phyloP scores from a whole-genome alignment of 2,888 invertebrate genomes.

The Thelaira solivaga region DNA sequence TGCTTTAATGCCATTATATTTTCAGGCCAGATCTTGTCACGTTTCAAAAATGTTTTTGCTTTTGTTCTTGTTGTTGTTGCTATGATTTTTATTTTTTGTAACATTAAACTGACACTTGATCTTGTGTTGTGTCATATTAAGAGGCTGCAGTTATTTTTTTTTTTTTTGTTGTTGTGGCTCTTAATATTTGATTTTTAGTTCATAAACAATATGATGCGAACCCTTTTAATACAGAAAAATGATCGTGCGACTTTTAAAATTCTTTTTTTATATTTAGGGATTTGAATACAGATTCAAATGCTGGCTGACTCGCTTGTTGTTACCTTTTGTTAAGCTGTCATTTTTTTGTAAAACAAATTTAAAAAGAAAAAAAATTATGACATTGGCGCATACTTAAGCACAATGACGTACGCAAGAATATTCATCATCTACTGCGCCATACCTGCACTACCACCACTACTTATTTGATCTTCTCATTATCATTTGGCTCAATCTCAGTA shows the following conservation, averaged over 20 bases:
- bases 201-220: constrained; percentile 33
- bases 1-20: constrained; percentile 21
- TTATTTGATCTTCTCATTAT: constrained; percentile 34
- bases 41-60: constrained; percentile 64
- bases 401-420: constrained; percentile 61
- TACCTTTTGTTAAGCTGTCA: constrained; percentile 23
- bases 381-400: constrained; percentile 73
- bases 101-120: constrained; percentile 71
- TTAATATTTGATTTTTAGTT: constrained; percentile 8
- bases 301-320: not conserved
- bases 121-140: constrained; percentile 75
- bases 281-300: constrained; percentile 6
- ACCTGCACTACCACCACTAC: constrained; percentile 16
- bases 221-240: constrained; percentile 63
- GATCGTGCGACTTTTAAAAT: constrained; percentile 71
- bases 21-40: constrained; percentile 6
- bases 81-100: constrained; percentile 46
- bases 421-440: constrained; percentile 42
- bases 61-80: constrained; percentile 54
- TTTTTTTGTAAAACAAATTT: constrained; percentile 30
- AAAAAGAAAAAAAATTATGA: constrained; percentile 57
- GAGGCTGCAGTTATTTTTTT: constrained; percentile 70
- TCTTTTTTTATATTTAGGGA: not conserved
- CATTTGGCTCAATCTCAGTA: constrained; percentile 28
- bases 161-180: too few relatives aligned